Conservation (phyloP, 2,797 vertebrate genomes). For the Sebastes ruberrimus region DNA sequence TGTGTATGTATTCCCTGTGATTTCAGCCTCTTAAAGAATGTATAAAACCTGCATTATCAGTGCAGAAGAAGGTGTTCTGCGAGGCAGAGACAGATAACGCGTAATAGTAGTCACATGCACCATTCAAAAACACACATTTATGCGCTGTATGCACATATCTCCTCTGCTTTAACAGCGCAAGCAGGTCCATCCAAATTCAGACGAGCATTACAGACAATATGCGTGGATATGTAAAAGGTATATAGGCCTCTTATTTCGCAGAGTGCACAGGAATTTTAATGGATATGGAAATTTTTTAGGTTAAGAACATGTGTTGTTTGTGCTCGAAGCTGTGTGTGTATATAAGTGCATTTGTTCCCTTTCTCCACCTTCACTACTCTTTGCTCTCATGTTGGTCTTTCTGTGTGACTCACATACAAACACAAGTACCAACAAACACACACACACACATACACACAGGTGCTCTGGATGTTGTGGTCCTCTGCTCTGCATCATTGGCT, state of each 20-base stretch:
- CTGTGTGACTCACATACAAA: constrained; percentile 19
- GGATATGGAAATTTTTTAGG: constrained; percentile 28
- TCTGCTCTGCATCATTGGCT: constrained; percentile 53
- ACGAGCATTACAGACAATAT: constrained; percentile 16
- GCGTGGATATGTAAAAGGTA: constrained; percentile 1
- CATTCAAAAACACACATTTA: constrained; percentile 11
- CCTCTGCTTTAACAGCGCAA: not conserved
- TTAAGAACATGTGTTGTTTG: constrained; percentile 20
- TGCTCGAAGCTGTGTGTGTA: constrained; percentile 10
- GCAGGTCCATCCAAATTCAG: constrained; percentile 13
- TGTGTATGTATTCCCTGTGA: constrained; percentile 30
- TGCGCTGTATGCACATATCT: not conserved
- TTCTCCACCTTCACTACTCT: constrained; percentile 14
- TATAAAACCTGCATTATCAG: constrained; percentile 40
- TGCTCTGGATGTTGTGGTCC: constrained; percentile 29
- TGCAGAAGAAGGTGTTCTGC: constrained; percentile 18
- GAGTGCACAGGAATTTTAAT: constrained; percentile 28
- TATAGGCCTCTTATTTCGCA: not conserved
- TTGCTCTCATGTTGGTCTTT: constrained; percentile 3
- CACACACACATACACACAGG: constrained; percentile 26
- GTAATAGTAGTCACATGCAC: constrained; percentile 14
- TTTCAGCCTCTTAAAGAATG: constrained; percentile 17
- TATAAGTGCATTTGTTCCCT: not conserved
- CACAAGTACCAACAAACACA: not conserved
- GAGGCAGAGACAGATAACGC: constrained; percentile 17